Percentiles rank a stretch among this genome's conserved stretches.
Conservation (phyloP, 64 coral and sea anemone genomes). For the Actinia tenebrosa region DNA sequence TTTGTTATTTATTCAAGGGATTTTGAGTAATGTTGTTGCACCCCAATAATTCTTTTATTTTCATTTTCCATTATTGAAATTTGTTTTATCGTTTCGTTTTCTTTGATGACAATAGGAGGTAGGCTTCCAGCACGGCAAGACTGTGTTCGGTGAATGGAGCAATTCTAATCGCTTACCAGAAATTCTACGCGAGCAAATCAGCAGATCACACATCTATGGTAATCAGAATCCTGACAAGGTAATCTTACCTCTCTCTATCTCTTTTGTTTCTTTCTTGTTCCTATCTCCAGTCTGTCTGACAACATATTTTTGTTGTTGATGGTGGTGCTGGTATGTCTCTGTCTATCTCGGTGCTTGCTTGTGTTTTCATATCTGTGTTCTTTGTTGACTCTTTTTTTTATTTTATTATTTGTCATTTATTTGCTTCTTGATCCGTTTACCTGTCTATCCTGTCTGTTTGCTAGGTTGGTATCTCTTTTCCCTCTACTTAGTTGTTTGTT, state of each 20-base stretch:
- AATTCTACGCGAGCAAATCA: slow-evolving; percentile 38
- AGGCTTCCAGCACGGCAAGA: slow-evolving; percentile 59
- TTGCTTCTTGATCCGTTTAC: no score
- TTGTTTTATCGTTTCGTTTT: not conserved
- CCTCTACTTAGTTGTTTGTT: no score
- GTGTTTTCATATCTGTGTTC: no score
- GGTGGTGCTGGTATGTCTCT: no score
- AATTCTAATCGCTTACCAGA: slow-evolving; percentile 51
- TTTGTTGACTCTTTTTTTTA: no score
- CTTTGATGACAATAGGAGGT: slow-evolving; percentile 31
- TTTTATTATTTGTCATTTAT: no score
- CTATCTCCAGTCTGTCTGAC: not conserved
- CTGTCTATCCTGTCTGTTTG: no score
- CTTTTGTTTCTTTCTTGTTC: not conserved
- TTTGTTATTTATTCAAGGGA: no score
- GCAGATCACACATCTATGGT: slow-evolving; percentile 18
- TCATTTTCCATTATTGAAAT: not conserved
- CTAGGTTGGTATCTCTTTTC: no score
- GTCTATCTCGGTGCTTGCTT: no score
- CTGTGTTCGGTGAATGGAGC: slow-evolving; percentile 46
- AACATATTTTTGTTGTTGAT: not conserved
- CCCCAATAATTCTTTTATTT: not conserved
- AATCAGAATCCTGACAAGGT: slow-evolving; percentile 16
- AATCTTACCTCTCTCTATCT: not conserved
- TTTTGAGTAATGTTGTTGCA: no score